Evolutionary conservation across 2,888 invertebrate genomes (phyloP).

Genomic region (Tetropium fuscum): DNA sequence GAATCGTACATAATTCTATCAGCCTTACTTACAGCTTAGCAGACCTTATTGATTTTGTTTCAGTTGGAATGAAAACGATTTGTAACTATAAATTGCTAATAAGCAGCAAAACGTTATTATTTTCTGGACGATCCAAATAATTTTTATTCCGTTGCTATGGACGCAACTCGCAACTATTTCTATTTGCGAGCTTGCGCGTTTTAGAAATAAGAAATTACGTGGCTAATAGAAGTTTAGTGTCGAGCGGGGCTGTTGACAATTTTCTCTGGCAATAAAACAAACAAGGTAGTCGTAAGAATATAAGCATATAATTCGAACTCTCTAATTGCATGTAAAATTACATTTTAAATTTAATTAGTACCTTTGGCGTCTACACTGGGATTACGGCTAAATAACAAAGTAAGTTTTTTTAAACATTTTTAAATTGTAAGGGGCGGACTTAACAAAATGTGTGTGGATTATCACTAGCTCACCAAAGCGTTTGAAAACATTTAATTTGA

Average conservation of each 20-base stretch:
- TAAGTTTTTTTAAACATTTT: slow-evolving; percentile 13
- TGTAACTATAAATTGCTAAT: slow-evolving; percentile 18
- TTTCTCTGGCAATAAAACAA: slow-evolving; percentile 10
- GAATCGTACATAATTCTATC: no score
- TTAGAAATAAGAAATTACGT: slow-evolving; percentile 24
- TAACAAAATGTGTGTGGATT: no score
- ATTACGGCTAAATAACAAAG: slow-evolving; percentile 19
- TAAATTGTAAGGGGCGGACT: background rate
- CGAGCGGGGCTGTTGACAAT: slow-evolving; percentile 24
- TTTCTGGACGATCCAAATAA: slow-evolving; percentile 9
- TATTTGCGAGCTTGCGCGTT: slow-evolving; percentile 26
- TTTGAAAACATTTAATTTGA: no score
- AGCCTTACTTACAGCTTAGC: background rate
- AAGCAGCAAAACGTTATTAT: slow-evolving; percentile 9
- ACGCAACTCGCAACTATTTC: slow-evolving; percentile 30
- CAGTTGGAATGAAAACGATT: slow-evolving; percentile 10
- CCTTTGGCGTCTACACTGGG: slow-evolving; percentile 6
- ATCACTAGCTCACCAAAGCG: no score
- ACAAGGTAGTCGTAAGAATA: background rate
- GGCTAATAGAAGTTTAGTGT: slow-evolving; percentile 68
- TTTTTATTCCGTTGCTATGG: slow-evolving; percentile 21
- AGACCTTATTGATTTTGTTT: background rate
- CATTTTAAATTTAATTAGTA: background rate
- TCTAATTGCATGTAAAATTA: background rate
- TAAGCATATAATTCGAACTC: background rate